Evolutionary conservation across 2,888 invertebrate genomes (phyloP), one percentile per base, ranked within the genome.

Genomic region (Rotaria sp.): DNA sequence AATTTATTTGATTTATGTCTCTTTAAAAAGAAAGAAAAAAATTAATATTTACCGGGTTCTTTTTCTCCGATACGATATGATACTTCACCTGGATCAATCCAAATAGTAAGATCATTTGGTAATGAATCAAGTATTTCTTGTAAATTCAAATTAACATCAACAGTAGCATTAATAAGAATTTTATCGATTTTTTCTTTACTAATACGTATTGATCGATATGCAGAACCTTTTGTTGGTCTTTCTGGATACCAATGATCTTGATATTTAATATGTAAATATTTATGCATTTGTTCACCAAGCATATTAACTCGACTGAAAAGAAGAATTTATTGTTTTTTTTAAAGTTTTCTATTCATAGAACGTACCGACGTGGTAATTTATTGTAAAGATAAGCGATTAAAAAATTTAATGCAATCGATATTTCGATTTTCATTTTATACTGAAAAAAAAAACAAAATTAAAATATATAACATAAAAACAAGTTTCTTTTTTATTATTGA

Each of bases 361-460:
- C 52, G 24, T 80, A 80, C 90, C 97, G 94, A 89, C 97, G 93
- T 85, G 97, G 97, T 91, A 98, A 93, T 93, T 97, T 97, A 93
- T 97, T 97, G 93, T 97, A 97, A 90, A 98, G 94, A 93, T 97
- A 97, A 90, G 96, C 96, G 93, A 97, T 96, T 92, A 98, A 95
- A 93, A 97, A 97, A 93, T 97, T 97, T 90, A 97, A 94, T 90
- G 97, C 97, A 91, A 97, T 96, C 93, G 96, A 96, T 92, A 97
- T 95, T 94, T 98, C 97, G 93, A 97, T 95, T 94, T 97, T 96
- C 97, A 97, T 97, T 35, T 35, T 55, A 26, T 35, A 67, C 67
- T 67, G 38, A 15, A 21, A 35, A 1, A 38, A 35, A 35, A 57
- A 57, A 8, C 8, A 41, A 41, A 5, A 5, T 41, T 41, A 41